Conservation (phyloP, 2,797 vertebrate species). For the Pristis pectinata region DNA sequence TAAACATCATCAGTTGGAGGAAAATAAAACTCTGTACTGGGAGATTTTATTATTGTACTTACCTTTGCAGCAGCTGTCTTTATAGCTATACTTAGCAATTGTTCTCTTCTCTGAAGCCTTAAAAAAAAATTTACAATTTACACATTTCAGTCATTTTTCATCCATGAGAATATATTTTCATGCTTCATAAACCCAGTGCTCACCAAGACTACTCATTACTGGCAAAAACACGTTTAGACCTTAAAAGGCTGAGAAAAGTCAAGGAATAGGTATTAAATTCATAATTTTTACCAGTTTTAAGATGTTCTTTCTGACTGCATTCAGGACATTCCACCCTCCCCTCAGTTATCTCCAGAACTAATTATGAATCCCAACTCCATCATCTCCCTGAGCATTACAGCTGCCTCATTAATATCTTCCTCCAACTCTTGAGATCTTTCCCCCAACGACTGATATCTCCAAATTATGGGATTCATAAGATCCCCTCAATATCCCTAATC, state of each 20-base stretch:
- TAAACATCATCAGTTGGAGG: neutral
- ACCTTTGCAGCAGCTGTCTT: constrained; percentile 78
- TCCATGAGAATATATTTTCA: neutral
- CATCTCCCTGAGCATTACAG: too few species aligned
- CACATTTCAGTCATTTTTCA: neutral
- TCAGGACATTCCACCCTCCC: too few species aligned
- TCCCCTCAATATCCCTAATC: too few species aligned
- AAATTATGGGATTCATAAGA: too few species aligned
- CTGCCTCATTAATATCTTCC: too few species aligned
- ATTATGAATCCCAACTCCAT: too few species aligned
- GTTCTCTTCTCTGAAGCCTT: constrained; percentile 77
- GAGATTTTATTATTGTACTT: constrained; percentile 49
- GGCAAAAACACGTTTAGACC: neutral
- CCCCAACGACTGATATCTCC: too few species aligned
- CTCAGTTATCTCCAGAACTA: too few species aligned
- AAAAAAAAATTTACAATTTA: constrained; percentile 25
- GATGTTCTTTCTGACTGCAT: neutral
- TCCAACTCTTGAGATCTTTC: too few species aligned
- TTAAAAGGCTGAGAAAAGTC: constrained; percentile 40
- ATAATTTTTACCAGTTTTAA: constrained; percentile 8
- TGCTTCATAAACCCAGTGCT: neutral
- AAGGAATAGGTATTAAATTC: constrained; percentile 21
- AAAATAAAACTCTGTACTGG: neutral
- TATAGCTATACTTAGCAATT: constrained; percentile 63
- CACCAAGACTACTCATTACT: neutral